These are phyloP conservation scores for Cyanoderma ruficeps DNA, from an alignment of 2,113 vertebrate genomes.

Conservation along the genomic window DNA sequence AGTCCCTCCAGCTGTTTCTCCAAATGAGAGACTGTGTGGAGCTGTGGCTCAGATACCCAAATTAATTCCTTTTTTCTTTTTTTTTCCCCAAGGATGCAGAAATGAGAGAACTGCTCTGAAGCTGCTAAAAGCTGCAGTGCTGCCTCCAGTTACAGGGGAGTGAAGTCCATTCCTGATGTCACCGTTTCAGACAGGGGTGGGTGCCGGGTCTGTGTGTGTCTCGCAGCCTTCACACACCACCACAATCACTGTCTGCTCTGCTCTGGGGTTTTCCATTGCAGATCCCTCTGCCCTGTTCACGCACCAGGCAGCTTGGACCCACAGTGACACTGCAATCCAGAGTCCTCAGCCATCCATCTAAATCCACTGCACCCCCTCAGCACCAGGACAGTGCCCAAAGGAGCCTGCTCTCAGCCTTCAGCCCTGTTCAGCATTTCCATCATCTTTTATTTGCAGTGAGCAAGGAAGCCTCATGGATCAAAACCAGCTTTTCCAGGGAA, in stretches of 20 bases:
- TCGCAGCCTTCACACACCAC: not conserved
- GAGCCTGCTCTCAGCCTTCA: not conserved
- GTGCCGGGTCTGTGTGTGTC: not conserved
- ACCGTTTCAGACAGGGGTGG: rapidly evolving
- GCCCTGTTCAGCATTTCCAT: not conserved
- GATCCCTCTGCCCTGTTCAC: not conserved
- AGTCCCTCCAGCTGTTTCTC: not conserved
- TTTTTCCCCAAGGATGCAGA: not conserved
- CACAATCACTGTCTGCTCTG: rapidly evolving
- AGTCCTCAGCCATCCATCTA: not conserved
- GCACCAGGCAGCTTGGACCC: not conserved
- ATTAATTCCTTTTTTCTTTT: not conserved
- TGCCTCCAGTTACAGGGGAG: not conserved
- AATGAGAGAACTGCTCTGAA: not conserved
- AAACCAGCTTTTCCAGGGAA: not conserved
- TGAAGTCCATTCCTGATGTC: not conserved
- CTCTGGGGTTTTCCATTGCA: not conserved
- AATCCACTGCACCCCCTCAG: not conserved
- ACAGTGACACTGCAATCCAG: rapidly evolving
- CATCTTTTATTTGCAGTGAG: not conserved
- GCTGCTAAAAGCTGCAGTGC: not conserved
- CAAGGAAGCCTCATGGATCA: not conserved
- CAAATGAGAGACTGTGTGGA: not conserved
- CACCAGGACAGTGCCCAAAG: not conserved
- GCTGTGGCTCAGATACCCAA: not conserved